Evolutionary conservation across 1,140 invertebrate species (phyloP), one percentile per base, ranked within the genome.

Genomic region (Zaprionus ornatus): DNA sequence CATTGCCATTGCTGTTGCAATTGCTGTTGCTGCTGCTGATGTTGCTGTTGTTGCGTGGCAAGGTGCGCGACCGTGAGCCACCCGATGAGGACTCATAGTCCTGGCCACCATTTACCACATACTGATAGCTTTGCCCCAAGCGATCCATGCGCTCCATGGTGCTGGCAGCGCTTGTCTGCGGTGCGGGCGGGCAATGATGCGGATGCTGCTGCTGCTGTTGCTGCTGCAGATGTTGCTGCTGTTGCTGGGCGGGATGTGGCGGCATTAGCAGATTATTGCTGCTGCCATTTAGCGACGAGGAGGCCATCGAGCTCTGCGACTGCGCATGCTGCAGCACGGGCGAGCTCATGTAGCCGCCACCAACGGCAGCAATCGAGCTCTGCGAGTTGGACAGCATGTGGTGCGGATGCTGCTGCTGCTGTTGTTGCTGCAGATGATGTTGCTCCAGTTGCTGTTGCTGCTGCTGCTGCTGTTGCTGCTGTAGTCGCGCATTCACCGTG

Each of bases 301-400:
- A 94, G 82, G 68, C 94, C 90, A 92, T 94, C 91, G 79, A 94
- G 85, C 80, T 94, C 93, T 85, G 94, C 92, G 91, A 94, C 92
- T 71, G 92, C 86, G 81, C 94, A 93, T 82, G 94, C 93, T 93
- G 92, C 40, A 93, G 55, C 15, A 79, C 67, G 1, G 78, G 70
- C 1, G 67, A 77, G 35, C 78, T 82, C 57, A 73, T 78, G 25
- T 82, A 76, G 13, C 71, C 69, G 17, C 70, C 40, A n/a, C 40
- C 74, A 57, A 32, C 64, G 7, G 80, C 87, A 0, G 79, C 82
- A 50, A 92, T 92, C 15, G 86, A 91, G 61, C 76, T 91, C 65
- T 92, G 92, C 2, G 91, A 92, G 32, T 92, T 92, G 2, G 91
- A 92, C 3, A 91, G 77, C 40, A 91, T 32, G 50, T 91, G 91